A percentile compares a stretch with the other conserved stretches of the same genome.
Conservation (phyloP, 2,797 vertebrate species). For the Sebastes steindachneri region DNA sequence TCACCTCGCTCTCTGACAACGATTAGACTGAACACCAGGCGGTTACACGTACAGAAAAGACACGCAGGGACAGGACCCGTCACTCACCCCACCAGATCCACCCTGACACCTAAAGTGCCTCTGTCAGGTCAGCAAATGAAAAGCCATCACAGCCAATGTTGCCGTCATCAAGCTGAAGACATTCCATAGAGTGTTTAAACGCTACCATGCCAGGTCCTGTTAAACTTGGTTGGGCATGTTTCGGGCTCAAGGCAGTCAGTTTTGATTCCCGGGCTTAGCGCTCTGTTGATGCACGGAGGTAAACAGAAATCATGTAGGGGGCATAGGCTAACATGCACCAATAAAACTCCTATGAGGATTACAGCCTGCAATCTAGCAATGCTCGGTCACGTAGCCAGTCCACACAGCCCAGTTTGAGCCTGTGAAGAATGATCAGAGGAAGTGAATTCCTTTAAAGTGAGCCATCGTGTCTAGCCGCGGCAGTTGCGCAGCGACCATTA, state of each 20-base stretch:
- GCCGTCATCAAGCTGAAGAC: slow-evolving; percentile 66
- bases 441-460: slow-evolving; percentile 67
- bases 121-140: slow-evolving; percentile 79
- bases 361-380: slow-evolving; percentile 3
- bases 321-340: slow-evolving; percentile 22
- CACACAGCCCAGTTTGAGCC: slow-evolving; percentile 12
- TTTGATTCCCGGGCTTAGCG: slow-evolving; percentile 46
- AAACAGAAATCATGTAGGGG: slow-evolving; percentile 15
- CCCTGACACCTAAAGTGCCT: slow-evolving; percentile 62
- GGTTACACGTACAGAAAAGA: slow-evolving; percentile 44
- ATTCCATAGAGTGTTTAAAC: slow-evolving; percentile 58
- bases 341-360: slow-evolving; percentile 36
- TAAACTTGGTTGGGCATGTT: slow-evolving; percentile 49
- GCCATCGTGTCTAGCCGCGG: slow-evolving; percentile 39
- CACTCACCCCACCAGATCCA: slow-evolving; percentile 66
- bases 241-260: slow-evolving; percentile 30
- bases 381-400: slow-evolving; percentile 9
- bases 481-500: slow-evolving; percentile 57
- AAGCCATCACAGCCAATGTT: slow-evolving; percentile 65
- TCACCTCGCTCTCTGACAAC: slow-evolving; percentile 56
- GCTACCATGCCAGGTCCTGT: slow-evolving; percentile 55
- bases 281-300: slow-evolving; percentile 19
- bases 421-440: slow-evolving; percentile 66
- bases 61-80: slow-evolving; percentile 59
- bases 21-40: slow-evolving; percentile 65